Base-by-base conservation (phyloP, 2,888 invertebrate species). In the Ophion obscuratus region DNA sequence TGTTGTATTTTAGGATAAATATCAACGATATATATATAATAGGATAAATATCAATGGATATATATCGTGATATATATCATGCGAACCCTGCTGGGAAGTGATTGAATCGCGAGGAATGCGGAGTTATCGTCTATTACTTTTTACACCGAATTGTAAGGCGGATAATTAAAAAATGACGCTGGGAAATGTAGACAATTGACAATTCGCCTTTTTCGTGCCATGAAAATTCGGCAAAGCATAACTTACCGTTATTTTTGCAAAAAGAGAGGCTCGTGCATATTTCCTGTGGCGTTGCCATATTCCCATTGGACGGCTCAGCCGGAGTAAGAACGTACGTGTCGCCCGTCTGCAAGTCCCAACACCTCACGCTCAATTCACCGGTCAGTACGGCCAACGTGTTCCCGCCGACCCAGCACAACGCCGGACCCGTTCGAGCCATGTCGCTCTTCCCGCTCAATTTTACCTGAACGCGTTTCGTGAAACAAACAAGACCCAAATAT, bases 291-390 rank as follows among this genome's bases (percentile, higher is more conserved):
- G 91, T 90, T n/a, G 93, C 92, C 3, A 91, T 89, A 36, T 90
- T 93, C 57, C 92, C 93, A 6, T 83, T 88, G 0, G 88, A 85
- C 3, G 87, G 88, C 20, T 93, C 92, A 0, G 90, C 87, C 2
- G 93, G 93, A 9, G 91, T 88, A 77, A 95, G 90, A 0, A 98
- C 96, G 94, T 97, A 98, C 94, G 98, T 99, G 91, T 99, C 99
- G 81, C 99, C 98, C 44, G 97, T 97, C 74, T 98, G 97, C 89
- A 99, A 96, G 93, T 99, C 98, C 99, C 99, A 99, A 89, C 99
- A 96, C 88, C 99, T 96, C 40, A 98, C 96, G 17, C 96, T 95
- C 87, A 97, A 95, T 91, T 99, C 99, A 62, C 97, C 97, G 61
- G 97, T 97, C 73, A 97, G 95, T 84, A 98, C 96, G 1, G 97